phyloP scores from a whole-genome alignment of 2,113 vertebrate genomes.

The Microtus richardsoni region DNA sequence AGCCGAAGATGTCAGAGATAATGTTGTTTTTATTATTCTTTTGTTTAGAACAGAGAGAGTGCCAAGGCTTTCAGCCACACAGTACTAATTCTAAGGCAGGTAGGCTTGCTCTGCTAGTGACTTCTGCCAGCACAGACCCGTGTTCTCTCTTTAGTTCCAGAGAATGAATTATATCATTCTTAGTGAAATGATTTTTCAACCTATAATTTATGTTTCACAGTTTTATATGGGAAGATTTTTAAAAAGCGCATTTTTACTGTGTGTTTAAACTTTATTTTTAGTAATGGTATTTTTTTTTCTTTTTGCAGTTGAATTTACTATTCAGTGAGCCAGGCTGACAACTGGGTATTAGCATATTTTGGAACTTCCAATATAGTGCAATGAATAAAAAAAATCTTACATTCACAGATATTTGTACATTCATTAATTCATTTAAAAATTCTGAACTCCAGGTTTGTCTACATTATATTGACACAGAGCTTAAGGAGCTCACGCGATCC shows the following conservation, averaged over 20 bases:
- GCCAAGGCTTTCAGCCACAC: neutral
- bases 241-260: neutral
- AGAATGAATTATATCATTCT: neutral
- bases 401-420: neutral
- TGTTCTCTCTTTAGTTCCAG: neutral
- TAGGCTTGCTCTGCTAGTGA: neutral
- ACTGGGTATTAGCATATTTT: neutral
- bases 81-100: neutral
- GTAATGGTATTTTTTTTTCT: neutral
- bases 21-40: neutral
- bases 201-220: neutral
- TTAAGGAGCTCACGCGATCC: neutral
- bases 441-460: neutral
- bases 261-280: neutral
- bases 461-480: neutral
- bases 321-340: conserved; percentile 2
- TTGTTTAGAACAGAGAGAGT: neutral
- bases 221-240: neutral
- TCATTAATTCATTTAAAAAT: conserved; percentile 28
- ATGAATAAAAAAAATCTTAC: neutral
- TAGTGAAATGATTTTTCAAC: conserved; percentile 5
- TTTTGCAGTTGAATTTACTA: conserved; percentile 24
- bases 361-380: neutral
- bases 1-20: neutral
- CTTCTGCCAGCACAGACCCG: neutral